These are phyloP conservation scores for Drosophila setifemur DNA, from an alignment of 1,140 invertebrate genomes.

Conservation along the genomic window DNA sequence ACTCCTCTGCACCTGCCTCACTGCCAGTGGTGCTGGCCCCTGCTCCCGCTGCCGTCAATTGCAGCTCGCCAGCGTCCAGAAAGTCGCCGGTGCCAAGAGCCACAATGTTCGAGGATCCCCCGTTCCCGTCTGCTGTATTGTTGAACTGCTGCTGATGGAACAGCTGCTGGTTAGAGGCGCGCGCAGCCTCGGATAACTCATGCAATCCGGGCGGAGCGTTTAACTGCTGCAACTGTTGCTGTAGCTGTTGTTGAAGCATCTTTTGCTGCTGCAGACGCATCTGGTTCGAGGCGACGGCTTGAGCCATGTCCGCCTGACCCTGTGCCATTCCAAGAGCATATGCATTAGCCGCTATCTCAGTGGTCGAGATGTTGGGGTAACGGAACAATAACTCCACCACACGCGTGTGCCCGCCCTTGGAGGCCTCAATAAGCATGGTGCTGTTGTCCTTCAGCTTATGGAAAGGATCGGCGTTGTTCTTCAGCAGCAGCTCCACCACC, in stretches of 20 bases:
- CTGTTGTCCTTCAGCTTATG: constrained; percentile 99
- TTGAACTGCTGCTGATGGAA: constrained; percentile 77
- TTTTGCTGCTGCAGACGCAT: constrained; percentile 76
- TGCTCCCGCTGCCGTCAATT: constrained; percentile 45
- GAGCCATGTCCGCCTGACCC: constrained; percentile 72
- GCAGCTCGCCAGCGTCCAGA: constrained; percentile 58
- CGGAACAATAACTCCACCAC: constrained; percentile 97
- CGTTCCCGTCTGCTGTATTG: constrained; percentile 30
- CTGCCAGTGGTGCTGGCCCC: constrained; percentile 43
- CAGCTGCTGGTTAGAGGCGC: constrained; percentile 82
- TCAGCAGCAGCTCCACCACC: constrained; percentile 95
- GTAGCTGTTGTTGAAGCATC: constrained; percentile 82
- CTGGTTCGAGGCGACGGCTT: constrained; percentile 51
- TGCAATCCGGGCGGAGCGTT: constrained; percentile 83
- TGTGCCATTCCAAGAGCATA: constrained; percentile 37
- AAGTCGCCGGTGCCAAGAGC: constrained; percentile 63
- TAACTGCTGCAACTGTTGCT: constrained; percentile 82
- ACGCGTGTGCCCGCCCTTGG: constrained; percentile 97
- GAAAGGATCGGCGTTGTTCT: constrained; percentile 95
- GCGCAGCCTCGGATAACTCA: constrained; percentile 84
- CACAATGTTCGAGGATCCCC: constrained; percentile 56
- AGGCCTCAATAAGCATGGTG: constrained; percentile 98
- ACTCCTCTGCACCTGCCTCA: constrained; percentile 64
- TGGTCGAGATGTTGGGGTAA: constrained; percentile 89
- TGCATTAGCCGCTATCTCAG: constrained; percentile 70